Base-by-base conservation (phyloP, 2,113 vertebrate genomes). In the Hassar affinis region DNA sequence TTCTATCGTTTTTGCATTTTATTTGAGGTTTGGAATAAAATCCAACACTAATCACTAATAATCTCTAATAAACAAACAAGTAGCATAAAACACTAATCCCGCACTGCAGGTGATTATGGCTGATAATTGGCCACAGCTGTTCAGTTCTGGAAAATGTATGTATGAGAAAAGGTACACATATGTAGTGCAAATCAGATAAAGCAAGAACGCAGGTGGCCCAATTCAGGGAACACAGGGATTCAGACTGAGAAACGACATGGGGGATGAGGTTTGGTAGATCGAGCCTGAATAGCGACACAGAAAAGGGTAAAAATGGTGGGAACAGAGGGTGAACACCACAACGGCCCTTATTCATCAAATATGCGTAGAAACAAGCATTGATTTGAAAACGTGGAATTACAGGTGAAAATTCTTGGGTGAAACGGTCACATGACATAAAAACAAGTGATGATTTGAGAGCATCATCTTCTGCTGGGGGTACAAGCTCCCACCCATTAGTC, bases 61-160 rank as follows among this genome's bases (percentile, higher is more conserved):
- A 75, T 75, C 47, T 27, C 69, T 75, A 20, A 52, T 52, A 52
- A 75, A 75, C 72, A 52, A 75, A 75, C 27, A 56, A 77, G 17
- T 25, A 56, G 51, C 30, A 35, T 77, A 35, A 56, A 77, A 56
- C 54, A 30, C 17, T 52, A 54, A 52, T 52, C 49, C 49, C 52
- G 27, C 49, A 76, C 74, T 76, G 49, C 49, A 54, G 27, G 74
- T 54, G 74, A 54, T 54, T 76, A 76, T 76, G 74, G n/a, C 49
- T 75, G 49, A 75, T 75, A 52, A 33, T 75, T 30, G 15, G 10
- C 51, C 51, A 77, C 30, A 25, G 17, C 51, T 56, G 51, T 77
- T 56, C 33, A 54, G 51, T 56, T 76, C 27, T 22, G 51, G 49
- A 74, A 52, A 75, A 75, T 52, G n/a, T 52, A 20, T 45, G 35